Percentiles rank a stretch among this genome's conserved stretches.
Evolutionary conservation across 2,113 vertebrate genomes (phyloP).

Genomic region (Glaucidium brasilianum): DNA sequence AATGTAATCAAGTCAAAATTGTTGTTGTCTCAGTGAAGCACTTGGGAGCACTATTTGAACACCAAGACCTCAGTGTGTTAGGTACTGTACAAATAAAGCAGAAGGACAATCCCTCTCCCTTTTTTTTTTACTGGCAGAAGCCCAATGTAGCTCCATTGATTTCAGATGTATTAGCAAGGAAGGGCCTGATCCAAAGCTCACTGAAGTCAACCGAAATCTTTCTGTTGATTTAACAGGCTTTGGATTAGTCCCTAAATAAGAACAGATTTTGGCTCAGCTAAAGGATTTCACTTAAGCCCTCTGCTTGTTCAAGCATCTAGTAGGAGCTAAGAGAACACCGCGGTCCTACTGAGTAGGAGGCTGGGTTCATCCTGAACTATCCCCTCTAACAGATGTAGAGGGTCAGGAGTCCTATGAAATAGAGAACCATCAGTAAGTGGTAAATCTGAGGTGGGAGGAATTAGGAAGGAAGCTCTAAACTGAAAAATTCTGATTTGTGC

Average conservation of each 20-base stretch:
- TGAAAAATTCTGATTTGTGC: slow-evolving; percentile 24
- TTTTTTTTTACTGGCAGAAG: slow-evolving; percentile 7
- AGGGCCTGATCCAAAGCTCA: slow-evolving; percentile 49
- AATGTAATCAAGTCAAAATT: background rate
- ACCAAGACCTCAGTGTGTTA: background rate
- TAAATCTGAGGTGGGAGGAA: slow-evolving; percentile 29
- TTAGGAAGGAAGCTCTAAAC: slow-evolving; percentile 3
- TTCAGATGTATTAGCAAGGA: slow-evolving; percentile 53
- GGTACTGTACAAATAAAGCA: slow-evolving; percentile 3
- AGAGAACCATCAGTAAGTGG: background rate
- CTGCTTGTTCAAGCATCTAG: slow-evolving; percentile 55
- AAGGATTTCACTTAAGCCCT: slow-evolving; percentile 65
- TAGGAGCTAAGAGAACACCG: slow-evolving; percentile 46
- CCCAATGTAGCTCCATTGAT: slow-evolving; percentile 31
- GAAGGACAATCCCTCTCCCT: background rate
- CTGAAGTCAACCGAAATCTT: slow-evolving; percentile 62
- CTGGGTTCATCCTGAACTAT: slow-evolving; percentile 38
- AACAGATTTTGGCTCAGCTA: slow-evolving; percentile 65
- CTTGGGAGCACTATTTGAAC: background rate
- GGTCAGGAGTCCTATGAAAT: slow-evolving; percentile 8
- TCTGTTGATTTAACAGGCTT: slow-evolving; percentile 69
- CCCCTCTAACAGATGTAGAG: slow-evolving; percentile 45
- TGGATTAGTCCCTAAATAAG: slow-evolving; percentile 66
- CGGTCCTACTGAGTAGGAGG: slow-evolving; percentile 35
- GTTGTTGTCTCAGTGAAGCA: background rate